These are phyloP conservation scores for Folsomia candida DNA, from an alignment of 2,888 invertebrate genomes.

Conservation along the genomic window DNA sequence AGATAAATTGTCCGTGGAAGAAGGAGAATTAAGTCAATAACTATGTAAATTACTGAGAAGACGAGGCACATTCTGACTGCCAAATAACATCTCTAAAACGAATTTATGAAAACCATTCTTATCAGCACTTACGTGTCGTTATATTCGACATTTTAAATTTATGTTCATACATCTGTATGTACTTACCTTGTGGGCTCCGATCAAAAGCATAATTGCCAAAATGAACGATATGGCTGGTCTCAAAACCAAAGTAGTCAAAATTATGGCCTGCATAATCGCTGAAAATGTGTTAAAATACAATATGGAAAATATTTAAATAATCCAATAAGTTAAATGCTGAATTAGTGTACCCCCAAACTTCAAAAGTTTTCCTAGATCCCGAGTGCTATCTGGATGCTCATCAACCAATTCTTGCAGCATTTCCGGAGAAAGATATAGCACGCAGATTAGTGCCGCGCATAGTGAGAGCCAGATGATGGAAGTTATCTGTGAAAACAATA, in stretches of 20 bases:
- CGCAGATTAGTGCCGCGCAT: slow-evolving; percentile 35
- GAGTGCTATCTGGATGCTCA: slow-evolving; percentile 43
- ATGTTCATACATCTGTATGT: too few species aligned
- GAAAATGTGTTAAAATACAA: too few species aligned
- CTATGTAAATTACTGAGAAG: slow-evolving; percentile 40
- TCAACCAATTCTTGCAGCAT: slow-evolving; percentile 40
- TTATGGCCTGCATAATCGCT: slow-evolving; percentile 39
- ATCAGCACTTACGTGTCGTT: not conserved
- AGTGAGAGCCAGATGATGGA: slow-evolving; percentile 36
- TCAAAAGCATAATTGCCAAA: slow-evolving; percentile 38
- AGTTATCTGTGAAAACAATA: slow-evolving; percentile 26
- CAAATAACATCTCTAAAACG: slow-evolving; percentile 35
- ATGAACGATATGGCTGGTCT: slow-evolving; percentile 33
- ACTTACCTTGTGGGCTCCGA: slow-evolving; percentile 40
- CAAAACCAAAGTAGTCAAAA: slow-evolving; percentile 33
- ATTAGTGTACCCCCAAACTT: slow-evolving; percentile 45
- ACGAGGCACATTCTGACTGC: slow-evolving; percentile 38
- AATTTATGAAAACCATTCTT: not conserved
- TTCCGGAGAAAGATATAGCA: slow-evolving; percentile 14
- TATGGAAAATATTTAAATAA: not conserved
- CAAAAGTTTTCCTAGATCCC: slow-evolving; percentile 46
- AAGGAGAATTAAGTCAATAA: slow-evolving; percentile 42
- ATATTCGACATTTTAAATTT: not conserved
- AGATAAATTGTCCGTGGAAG: slow-evolving; percentile 42
- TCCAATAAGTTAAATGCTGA: not conserved